These are phyloP conservation scores for Ornithoptera alexandrae DNA, from an alignment of 2,888 invertebrate species.

Conservation along the genomic window DNA sequence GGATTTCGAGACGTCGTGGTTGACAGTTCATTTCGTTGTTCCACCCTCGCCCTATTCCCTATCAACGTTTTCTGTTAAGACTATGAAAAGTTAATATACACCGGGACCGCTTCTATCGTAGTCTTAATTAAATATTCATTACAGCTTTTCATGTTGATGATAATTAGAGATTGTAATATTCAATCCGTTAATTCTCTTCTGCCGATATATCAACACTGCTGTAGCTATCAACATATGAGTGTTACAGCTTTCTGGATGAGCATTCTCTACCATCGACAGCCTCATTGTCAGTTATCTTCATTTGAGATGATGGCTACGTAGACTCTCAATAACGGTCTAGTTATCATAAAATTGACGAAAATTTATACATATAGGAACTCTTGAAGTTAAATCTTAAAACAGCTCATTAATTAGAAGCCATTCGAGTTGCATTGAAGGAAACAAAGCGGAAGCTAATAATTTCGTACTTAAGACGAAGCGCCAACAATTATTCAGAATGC, in stretches of 20 bases:
- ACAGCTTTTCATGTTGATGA: conserved; percentile 2
- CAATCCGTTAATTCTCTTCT: too few species aligned
- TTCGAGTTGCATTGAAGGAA: conserved; percentile 23
- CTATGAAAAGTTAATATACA: conserved; percentile 73
- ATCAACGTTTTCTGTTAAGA: conserved; percentile 67
- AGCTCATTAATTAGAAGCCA: neutral
- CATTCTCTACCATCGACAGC: too few species aligned
- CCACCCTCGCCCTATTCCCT: conserved; percentile 43
- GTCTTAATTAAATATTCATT: conserved; percentile 25
- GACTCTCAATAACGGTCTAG: too few species aligned
- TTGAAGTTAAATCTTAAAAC: too few species aligned
- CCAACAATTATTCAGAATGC: conserved; percentile 37
- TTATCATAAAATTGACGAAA: too few species aligned
- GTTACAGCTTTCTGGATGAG: too few species aligned
- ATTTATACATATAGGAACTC: too few species aligned
- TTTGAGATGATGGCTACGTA: too few species aligned
- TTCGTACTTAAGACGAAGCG: conserved; percentile 29
- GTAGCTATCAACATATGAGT: too few species aligned
- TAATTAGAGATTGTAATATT: neutral
- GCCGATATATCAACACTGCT: too few species aligned
- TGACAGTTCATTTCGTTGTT: conserved; percentile 77
- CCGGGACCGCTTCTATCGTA: conserved; percentile 47
- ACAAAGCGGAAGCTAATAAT: conserved; percentile 23
- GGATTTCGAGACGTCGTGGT: conserved; percentile 73
- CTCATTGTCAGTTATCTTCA: too few species aligned